Evolutionary conservation across 2,888 invertebrate species (phyloP).

Genomic region (Caenorhabditis auriculariae): DNA sequence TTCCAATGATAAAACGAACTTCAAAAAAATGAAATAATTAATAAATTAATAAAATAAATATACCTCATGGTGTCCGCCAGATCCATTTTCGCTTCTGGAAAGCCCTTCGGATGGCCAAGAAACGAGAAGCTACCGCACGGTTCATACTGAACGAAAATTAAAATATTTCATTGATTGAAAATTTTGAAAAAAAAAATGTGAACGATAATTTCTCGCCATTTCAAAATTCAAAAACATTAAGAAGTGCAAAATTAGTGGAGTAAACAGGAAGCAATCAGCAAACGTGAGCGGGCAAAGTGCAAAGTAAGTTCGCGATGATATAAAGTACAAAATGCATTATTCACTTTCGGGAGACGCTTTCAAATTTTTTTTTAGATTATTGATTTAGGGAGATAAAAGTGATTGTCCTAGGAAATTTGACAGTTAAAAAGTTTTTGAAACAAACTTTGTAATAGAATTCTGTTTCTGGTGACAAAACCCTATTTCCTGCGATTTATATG

Average conservation of each 20-base stretch:
- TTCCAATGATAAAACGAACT: too few relatives aligned
- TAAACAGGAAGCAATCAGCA: too few relatives aligned
- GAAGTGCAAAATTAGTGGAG: neutral
- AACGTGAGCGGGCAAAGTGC: too few relatives aligned
- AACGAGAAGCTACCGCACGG: slow-evolving; percentile 33
- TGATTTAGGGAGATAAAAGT: too few relatives aligned
- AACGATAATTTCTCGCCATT: too few relatives aligned
- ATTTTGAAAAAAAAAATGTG: neutral
- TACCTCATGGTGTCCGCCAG: slow-evolving; percentile 28
- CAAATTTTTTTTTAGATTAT: too few relatives aligned
- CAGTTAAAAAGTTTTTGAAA: neutral
- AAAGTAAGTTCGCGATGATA: too few relatives aligned
- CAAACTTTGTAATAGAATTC: neutral
- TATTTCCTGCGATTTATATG: too few relatives aligned
- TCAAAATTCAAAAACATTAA: too few relatives aligned
- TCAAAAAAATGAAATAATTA: neutral
- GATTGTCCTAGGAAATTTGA: too few relatives aligned
- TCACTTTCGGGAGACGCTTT: too few relatives aligned
- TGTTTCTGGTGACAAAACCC: too few relatives aligned
- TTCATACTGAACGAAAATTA: slow-evolving; percentile 30
- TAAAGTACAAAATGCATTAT: slow-evolving; percentile 1
- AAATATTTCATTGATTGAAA: neutral
- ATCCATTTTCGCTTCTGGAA: slow-evolving; percentile 38
- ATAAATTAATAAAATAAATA: neutral
- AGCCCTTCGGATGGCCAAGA: slow-evolving; percentile 41